These are phyloP conservation scores for Dione juno DNA, from an alignment of 2,888 invertebrate genomes.

Conservation along the genomic window DNA sequence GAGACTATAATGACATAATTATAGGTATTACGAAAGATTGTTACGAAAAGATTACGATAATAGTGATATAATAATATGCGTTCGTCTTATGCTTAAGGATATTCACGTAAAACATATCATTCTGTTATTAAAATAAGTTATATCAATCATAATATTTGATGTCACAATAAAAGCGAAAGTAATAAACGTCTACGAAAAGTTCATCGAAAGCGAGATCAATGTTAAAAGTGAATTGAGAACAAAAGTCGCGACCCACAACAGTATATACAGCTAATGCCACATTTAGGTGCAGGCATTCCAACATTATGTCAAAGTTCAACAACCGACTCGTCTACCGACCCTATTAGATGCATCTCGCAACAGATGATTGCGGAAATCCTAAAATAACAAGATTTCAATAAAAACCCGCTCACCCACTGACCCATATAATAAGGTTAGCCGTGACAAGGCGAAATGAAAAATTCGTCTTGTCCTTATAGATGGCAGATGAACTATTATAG, in stretches of 20 bases:
- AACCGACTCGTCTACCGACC: constrained; percentile 62
- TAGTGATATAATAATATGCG: constrained; percentile 31
- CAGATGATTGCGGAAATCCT: constrained; percentile 62
- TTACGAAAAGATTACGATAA: constrained; percentile 40
- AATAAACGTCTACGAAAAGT: constrained; percentile 7
- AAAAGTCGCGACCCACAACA: constrained; percentile 30
- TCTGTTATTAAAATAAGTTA: not conserved
- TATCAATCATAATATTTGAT: constrained; percentile 3
- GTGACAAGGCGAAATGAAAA: constrained; percentile 17
- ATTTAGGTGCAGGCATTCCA: constrained; percentile 64
- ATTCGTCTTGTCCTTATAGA: constrained; percentile 23
- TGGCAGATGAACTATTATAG: constrained; percentile 40
- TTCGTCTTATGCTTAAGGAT: not conserved
- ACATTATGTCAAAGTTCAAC: constrained; percentile 75
- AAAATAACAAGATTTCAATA: constrained; percentile 46
- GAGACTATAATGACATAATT: constrained; percentile 36
- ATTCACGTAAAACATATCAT: not conserved
- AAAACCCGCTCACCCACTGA: constrained; percentile 42
- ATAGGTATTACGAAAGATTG: constrained; percentile 35
- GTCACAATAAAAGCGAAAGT: constrained; percentile 16
- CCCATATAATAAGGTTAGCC: constrained; percentile 36
- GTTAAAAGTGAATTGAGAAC: constrained; percentile 32
- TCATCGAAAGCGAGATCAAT: constrained; percentile 20
- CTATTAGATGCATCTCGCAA: constrained; percentile 67
- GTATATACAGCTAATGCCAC: constrained; percentile 42